These are phyloP conservation scores for Sarcophaga rosellei DNA, from an alignment of 2,888 invertebrate species.

Conservation along the genomic window DNA sequence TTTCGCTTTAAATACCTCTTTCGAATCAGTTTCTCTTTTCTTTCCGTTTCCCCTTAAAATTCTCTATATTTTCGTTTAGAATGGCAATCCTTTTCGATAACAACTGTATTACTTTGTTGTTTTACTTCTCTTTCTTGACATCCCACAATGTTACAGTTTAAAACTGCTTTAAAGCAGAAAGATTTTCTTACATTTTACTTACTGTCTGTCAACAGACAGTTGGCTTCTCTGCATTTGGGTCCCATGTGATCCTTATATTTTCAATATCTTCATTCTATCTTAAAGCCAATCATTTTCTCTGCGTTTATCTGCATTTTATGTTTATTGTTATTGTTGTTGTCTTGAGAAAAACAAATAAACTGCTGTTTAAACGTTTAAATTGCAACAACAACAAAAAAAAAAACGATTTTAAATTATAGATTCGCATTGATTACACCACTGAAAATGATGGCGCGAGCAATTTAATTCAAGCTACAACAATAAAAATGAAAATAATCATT, in stretches of 20 bases:
- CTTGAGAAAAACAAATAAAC: not conserved
- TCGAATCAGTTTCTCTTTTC: too few species aligned
- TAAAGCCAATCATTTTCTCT: constrained; percentile 41
- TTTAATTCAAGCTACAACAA: not conserved
- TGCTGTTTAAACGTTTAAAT: not conserved
- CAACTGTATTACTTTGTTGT: not conserved
- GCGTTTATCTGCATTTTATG: constrained; percentile 48
- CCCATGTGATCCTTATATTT: not conserved
- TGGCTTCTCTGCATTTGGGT: not conserved
- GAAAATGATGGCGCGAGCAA: not conserved
- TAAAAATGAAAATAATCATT: not conserved
- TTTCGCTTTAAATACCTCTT: too few species aligned
- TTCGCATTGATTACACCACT: not conserved
- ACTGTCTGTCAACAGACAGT: not conserved
- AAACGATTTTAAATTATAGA: not conserved
- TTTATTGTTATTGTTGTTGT: constrained; percentile 32
- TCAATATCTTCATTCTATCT: constrained; percentile 38
- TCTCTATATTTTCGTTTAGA: too few species aligned
- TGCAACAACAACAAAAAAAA: not conserved
- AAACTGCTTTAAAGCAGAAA: not conserved
- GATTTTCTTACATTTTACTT: not conserved
- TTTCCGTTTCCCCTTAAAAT: too few species aligned
- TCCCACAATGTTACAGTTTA: not conserved
- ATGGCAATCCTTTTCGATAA: not conserved
- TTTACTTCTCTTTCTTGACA: not conserved